Percentiles rank a stretch among this genome's conserved stretches.
Conservation (phyloP, 2,888 invertebrate genomes). For the Platycnemis pennipes region DNA sequence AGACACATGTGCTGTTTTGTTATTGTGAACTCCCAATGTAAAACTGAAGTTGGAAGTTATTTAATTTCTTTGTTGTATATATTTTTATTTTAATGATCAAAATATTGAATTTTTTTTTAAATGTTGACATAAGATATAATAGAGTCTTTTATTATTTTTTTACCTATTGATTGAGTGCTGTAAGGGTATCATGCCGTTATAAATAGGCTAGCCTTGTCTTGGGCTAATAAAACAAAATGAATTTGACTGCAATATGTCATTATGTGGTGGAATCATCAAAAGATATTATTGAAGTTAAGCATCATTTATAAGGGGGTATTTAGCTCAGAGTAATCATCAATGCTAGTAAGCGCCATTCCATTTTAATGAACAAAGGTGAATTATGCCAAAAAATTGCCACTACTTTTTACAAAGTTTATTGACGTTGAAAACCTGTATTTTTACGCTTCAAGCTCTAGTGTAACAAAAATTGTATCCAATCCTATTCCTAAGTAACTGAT, state of each 20-base stretch:
- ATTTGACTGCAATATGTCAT: background rate
- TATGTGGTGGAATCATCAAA: background rate
- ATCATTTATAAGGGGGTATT: background rate
- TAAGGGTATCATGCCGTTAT: background rate
- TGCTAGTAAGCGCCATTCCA: background rate
- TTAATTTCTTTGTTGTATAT: background rate
- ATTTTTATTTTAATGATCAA: background rate
- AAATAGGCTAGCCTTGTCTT: background rate
- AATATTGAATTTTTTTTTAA: background rate
- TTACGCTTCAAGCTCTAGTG: background rate
- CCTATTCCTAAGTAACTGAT: background rate
- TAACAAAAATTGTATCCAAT: background rate
- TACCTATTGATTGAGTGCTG: background rate
- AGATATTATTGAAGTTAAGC: background rate
- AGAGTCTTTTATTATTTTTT: background rate
- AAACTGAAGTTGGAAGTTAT: background rate
- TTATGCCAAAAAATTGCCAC: background rate
- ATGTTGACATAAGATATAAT: background rate
- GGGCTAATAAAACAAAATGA: too few relatives aligned
- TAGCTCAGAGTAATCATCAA: background rate
- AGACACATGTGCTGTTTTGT: background rate
- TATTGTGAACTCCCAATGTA: background rate
- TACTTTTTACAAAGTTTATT: background rate
- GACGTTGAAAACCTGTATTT: background rate
- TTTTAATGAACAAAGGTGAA: background rate